These are phyloP conservation scores for Tinea pellionella DNA, from an alignment of 2,888 invertebrate genomes.

Conservation along the genomic window DNA sequence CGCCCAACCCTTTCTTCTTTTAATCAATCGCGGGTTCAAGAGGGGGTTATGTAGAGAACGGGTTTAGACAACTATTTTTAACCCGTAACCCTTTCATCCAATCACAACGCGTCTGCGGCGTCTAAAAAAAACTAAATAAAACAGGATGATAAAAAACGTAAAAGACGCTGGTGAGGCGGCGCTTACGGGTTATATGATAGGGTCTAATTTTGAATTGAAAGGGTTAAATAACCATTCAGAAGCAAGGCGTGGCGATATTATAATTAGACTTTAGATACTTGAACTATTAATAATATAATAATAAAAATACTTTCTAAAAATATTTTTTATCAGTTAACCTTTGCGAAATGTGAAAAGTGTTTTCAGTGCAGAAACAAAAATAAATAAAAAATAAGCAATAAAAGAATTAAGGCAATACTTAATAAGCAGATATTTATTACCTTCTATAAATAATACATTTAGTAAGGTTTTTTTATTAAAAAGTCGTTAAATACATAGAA, in stretches of 20 bases:
- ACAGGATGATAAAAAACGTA: slow-evolving; percentile 31
- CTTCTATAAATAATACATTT: not conserved
- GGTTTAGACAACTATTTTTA: not conserved
- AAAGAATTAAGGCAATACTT: too few species aligned
- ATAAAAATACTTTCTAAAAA: too few species aligned
- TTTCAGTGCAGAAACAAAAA: too few species aligned
- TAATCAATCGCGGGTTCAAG: slow-evolving; percentile 27
- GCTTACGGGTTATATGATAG: slow-evolving; percentile 39
- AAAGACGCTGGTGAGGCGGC: slow-evolving; percentile 47
- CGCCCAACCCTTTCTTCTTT: slow-evolving; percentile 49
- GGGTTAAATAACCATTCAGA: slow-evolving; percentile 57
- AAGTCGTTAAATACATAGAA: not conserved
- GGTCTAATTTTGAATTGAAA: slow-evolving; percentile 50
- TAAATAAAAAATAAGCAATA: too few species aligned
- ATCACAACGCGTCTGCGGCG: slow-evolving; percentile 37
- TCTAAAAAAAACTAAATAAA: slow-evolving; percentile 10
- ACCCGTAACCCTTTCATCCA: slow-evolving; percentile 55
- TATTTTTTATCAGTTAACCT: too few species aligned
- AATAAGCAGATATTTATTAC: not conserved
- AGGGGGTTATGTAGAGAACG: not conserved
- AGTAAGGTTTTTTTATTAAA: not conserved
- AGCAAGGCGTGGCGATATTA: slow-evolving; percentile 43
- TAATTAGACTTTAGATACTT: not conserved
- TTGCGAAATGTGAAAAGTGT: too few species aligned
- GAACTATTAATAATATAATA: not conserved